These are phyloP conservation scores for Pteropus rufus DNA, from an alignment of 2,797 vertebrate species.

Conservation along the genomic window DNA sequence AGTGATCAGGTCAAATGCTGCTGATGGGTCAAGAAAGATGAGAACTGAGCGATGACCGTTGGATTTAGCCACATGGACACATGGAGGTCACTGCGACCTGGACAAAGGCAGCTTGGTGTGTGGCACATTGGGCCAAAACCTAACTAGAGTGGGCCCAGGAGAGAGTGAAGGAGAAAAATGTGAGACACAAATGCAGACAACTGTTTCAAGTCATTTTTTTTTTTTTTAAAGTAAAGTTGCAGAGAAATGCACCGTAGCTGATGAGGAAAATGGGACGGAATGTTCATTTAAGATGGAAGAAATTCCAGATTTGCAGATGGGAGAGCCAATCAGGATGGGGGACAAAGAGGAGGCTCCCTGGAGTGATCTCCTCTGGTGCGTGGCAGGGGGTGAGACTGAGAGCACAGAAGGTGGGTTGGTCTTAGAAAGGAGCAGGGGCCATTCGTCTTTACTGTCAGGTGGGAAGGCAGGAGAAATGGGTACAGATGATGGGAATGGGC, in stretches of 20 bases:
- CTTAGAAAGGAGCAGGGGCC: not conserved
- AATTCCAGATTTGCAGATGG: not conserved
- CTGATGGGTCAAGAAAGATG: not conserved
- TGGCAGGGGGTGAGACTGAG: not conserved
- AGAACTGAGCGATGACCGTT: not conserved
- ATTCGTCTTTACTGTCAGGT: not conserved
- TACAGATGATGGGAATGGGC: not conserved
- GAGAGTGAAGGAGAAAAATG: not conserved
- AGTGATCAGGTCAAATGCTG: not conserved
- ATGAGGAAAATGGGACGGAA: not conserved
- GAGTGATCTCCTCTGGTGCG: not conserved
- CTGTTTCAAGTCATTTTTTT: not conserved
- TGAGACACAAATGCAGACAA: not conserved
- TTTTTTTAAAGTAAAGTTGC: not conserved
- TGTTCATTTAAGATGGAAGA: not conserved
- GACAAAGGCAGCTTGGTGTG: not conserved
- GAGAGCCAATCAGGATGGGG: not conserved
- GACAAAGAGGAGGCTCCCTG: not conserved
- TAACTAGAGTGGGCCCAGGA: not conserved
- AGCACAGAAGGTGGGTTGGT: not conserved
- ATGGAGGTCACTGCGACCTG: not conserved
- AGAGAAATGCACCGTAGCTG: not conserved
- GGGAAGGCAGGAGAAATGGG: not conserved
- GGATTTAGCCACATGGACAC: not conserved
- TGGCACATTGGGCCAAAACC: not conserved